Percentiles rank a stretch among this genome's conserved stretches.
Evolutionary conservation across 2,888 invertebrate species (phyloP).

Genomic region (Campoplex nolae): DNA sequence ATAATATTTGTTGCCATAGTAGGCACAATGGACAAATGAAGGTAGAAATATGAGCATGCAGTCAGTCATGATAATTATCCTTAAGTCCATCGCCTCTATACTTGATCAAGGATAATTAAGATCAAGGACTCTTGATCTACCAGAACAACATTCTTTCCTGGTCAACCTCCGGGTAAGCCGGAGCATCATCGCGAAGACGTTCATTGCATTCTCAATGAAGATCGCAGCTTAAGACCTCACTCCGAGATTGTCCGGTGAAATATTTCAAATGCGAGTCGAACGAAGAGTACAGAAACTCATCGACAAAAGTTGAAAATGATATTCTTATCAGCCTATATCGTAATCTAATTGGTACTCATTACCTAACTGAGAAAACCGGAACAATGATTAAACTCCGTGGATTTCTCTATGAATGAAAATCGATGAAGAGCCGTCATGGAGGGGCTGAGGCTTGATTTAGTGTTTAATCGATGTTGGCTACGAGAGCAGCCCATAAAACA

Average conservation of each 20-base stretch:
- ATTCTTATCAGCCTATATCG: not conserved
- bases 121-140: too few relatives aligned
- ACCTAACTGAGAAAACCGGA: not conserved
- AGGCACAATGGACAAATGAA: too few relatives aligned
- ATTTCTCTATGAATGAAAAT: not conserved
- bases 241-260: not conserved
- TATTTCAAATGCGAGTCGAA: not conserved
- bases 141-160: too few relatives aligned
- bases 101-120: too few relatives aligned
- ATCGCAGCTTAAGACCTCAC: not conserved
- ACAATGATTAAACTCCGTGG: not conserved
- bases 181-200: not conserved
- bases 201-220: not conserved
- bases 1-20: not conserved
- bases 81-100: too few relatives aligned
- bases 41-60: too few relatives aligned
- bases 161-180: not conserved
- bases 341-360: not conserved
- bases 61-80: too few relatives aligned
- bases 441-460: not conserved
- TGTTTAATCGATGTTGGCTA: constrained; percentile 78
- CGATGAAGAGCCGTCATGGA: not conserved
- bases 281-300: not conserved
- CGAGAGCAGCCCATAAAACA: constrained; percentile 77
- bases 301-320: not conserved